Evolutionary conservation across 2,797 vertebrate genomes (phyloP), one percentile per base, ranked within the genome.

Genomic region (Masticophis lateralis): DNA sequence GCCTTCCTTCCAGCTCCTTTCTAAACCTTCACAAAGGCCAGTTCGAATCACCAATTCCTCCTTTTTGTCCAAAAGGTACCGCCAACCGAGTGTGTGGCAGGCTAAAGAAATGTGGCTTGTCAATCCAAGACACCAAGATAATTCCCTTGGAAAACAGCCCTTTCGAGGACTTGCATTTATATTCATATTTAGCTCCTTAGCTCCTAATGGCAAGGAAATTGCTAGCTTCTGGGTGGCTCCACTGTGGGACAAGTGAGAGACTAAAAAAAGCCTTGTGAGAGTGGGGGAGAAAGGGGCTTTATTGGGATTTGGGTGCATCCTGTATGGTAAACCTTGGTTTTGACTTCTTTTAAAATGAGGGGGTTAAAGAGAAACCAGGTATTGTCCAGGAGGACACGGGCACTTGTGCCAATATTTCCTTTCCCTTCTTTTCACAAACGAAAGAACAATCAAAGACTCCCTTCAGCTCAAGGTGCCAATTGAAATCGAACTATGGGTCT

Each of bases 101-200:
- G 13, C 63, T 43, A 7, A 74, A 79, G 51, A 86, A 2, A 57
- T 51, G 25, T 18, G 47, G 43, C 28, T 22, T 92, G 88, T 43
- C 91, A 59, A 18, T 2, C 47, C 60, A n/a, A 32, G 86, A 25
- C 61, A 83, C 43, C 4, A 57, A 83, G 61, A 53, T 88, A 63
- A 88, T 88, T 43, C 60, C 86, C 86, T 66, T 61, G 28, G 27
- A 43, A 92, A 94, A 93, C 56, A 55, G 55, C 25, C 92, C 55
- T 86, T 83, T 57, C 47, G 86, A 89, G 14, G 8, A 61, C 27
- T 47, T 20, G 32, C 14, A 9, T 74, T 11, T 37, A 51, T 66
- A 37, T 51, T 63, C 61, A 13, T 74, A 22, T 86, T 89, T 56
- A 43, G 88, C 92, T n/a, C 69, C 47, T 69, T n/a, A 43, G 88